Conservation (phyloP, 2,888 invertebrate genomes). For the Brachylomia viminalis region DNA sequence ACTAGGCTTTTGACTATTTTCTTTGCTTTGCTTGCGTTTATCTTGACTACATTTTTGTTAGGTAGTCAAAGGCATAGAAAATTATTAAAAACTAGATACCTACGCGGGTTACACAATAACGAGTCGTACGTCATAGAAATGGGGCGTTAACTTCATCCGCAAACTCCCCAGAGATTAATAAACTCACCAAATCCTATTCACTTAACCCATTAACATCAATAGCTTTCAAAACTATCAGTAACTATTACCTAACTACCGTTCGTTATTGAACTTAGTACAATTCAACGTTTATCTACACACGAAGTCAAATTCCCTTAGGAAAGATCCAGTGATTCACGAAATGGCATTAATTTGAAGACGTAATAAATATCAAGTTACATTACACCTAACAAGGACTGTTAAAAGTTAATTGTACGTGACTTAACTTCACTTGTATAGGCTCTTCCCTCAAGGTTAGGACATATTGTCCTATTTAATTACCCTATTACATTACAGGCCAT, state of each 20-base stretch:
- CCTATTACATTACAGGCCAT: background rate
- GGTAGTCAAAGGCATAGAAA: background rate
- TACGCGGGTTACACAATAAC: too few species aligned
- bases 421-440: constrained; percentile 6
- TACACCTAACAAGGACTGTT: constrained; percentile 33
- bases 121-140: background rate
- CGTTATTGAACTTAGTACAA: constrained; percentile 16
- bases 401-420: constrained; percentile 44
- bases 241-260: background rate
- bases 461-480: background rate
- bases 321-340: constrained; percentile 13
- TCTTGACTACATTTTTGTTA: background rate
- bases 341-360: constrained; percentile 33
- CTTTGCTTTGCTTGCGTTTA: background rate
- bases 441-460: background rate
- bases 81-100: background rate
- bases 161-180: constrained; percentile 3
- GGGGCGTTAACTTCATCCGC: background rate
- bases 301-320: constrained; percentile 13
- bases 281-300: constrained; percentile 10
- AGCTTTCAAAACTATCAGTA: constrained; percentile 21
- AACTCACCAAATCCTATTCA: constrained; percentile 26
- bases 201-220: constrained; percentile 18
- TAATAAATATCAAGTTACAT: constrained; percentile 47
- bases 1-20: too few species aligned